phyloP scores from a whole-genome alignment of 1,140 invertebrate species.

The Helicoverpa zea region DNA sequence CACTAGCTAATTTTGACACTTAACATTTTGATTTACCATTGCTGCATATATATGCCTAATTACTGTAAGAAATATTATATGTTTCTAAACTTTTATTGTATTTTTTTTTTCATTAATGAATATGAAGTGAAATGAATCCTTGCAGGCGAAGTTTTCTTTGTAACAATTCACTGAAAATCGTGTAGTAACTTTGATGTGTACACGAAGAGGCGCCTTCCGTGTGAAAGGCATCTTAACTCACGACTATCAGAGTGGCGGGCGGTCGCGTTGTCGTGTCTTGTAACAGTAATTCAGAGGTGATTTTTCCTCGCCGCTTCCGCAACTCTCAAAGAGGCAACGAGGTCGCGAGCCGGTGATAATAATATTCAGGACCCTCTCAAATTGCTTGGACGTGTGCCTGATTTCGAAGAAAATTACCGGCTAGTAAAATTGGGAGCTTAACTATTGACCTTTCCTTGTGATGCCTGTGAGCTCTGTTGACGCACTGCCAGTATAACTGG shows the following conservation, averaged over 20 bases:
- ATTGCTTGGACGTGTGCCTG: conserved; percentile 65
- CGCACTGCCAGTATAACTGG: neutral
- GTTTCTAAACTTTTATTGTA: no score
- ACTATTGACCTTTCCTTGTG: conserved; percentile 62
- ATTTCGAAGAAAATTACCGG: conserved; percentile 59
- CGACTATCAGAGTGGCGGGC: conserved; percentile 22
- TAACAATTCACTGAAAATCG: neutral
- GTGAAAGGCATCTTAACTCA: conserved; percentile 23
- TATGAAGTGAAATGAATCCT: no score
- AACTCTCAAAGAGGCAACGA: conserved; percentile 52
- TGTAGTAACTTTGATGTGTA: neutral
- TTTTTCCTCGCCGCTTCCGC: conserved; percentile 59
- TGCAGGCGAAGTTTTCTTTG: no score
- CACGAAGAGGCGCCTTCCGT: neutral
- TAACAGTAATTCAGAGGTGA: conserved; percentile 57
- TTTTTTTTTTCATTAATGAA: no score
- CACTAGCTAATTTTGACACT: no score
- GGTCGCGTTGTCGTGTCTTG: conserved; percentile 31
- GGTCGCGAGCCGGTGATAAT: conserved; percentile 57
- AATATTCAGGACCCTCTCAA: conserved; percentile 65
- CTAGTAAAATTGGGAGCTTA: conserved; percentile 57
- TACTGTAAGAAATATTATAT: no score
- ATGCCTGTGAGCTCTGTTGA: neutral
- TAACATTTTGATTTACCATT: no score
- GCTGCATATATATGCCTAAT: no score